phyloP scores from a whole-genome alignment of 2,888 invertebrate species.

The Drosophila recens region DNA sequence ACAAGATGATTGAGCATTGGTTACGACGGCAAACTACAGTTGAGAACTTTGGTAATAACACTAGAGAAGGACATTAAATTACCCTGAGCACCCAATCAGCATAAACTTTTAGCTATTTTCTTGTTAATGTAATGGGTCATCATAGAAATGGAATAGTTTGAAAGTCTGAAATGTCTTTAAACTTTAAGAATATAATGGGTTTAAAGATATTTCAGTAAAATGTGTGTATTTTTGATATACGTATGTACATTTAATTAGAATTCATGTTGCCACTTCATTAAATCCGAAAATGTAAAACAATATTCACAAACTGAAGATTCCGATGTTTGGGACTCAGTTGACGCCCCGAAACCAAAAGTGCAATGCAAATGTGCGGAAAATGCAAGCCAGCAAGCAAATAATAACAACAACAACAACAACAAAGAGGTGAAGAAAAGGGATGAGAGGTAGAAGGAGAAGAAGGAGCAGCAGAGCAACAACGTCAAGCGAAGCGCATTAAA shows the following conservation, averaged over 20 bases:
- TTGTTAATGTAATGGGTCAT: conserved; percentile 2
- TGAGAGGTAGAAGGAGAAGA: background rate
- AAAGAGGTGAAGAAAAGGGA: conserved; percentile 1
- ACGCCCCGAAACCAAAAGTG: conserved; percentile 46
- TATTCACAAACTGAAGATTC: background rate
- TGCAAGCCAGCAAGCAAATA: conserved; percentile 42
- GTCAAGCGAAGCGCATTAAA: conserved; percentile 49
- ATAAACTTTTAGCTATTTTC: conserved; percentile 12
- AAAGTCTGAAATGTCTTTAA: background rate
- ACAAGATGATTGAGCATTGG: conserved; percentile 53
- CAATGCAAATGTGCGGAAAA: conserved; percentile 62
- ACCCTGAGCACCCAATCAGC: conserved; percentile 33
- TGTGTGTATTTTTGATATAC: background rate
- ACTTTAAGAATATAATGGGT: background rate
- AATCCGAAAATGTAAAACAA: conserved; percentile 25
- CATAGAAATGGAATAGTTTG: background rate
- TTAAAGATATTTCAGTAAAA: background rate
- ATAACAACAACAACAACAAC: conserved; percentile 23
- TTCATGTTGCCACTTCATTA: conserved; percentile 27
- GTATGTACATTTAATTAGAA: conserved; percentile 25
- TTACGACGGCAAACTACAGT: conserved; percentile 19
- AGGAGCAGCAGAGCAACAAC: conserved; percentile 2
- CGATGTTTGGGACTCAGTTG: conserved; percentile 17
- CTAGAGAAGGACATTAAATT: conserved; percentile 28
- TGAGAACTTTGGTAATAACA: conserved; percentile 25